Base-by-base conservation (phyloP, 1,140 invertebrate species). In the Drosophila kanapiae region DNA sequence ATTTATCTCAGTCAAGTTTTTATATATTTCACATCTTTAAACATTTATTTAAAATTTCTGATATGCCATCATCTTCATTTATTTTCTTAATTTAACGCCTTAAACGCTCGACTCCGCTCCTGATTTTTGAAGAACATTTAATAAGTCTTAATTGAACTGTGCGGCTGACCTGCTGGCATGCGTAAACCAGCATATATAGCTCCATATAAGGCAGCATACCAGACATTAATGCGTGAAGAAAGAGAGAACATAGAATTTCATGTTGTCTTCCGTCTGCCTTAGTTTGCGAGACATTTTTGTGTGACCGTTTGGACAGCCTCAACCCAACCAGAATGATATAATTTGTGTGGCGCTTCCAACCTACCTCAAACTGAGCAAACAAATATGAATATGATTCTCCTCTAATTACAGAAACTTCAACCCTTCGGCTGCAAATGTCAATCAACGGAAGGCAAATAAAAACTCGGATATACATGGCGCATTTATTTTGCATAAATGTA, bases 91-190 rank as follows among this genome's bases (percentile, higher is more conserved):
- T 18, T 65, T 43, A 4, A 35, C 7, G 11, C 27, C n/a, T 3
- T 6, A 6, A 23, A 38, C 31, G 16, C 7, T 1, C 1, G n/a
- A 6, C 1, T 61, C 37, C 80, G 64, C 69, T 48, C 80, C 77
- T 72, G 80, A 23, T 11, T 60, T 53, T 29, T 49, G 23, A 51
- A 56, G 35, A 51, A 69, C 60, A 65, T 77, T 88, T 69, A 80
- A 87, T 80, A 83, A 75, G 84, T 63, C 65, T 88, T 84, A 87
- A 87, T 87, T 87, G 84, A 83, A 88, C 84, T 88, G 85, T 78
- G 80, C 65, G 64, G 69, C 65, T 88, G 84, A 87, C 84, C 84
- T 80, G 84, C 43, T 70, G 84, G 63, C 81, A 49, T 75, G 43
- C 64, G 64, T 61, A 54, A 40, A 35, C 49, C 31, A 42, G n/a